A percentile compares a stretch with the other conserved stretches of the same genome.
phyloP scores from a whole-genome alignment of 2,888 invertebrate species.

The Nemapogon koenigi region DNA sequence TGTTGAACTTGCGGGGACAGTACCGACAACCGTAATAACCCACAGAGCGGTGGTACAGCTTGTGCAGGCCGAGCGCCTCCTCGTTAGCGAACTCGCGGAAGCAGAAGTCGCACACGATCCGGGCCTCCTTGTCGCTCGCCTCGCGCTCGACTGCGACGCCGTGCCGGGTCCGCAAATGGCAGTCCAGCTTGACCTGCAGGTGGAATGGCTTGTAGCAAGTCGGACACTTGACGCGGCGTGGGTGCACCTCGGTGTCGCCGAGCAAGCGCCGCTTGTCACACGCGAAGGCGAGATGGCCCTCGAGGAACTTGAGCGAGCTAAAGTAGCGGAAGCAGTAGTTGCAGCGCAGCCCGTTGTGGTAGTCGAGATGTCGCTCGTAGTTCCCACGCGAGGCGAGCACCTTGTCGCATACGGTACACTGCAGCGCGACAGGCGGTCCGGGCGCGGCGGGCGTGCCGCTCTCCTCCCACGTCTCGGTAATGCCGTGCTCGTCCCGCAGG shows the following conservation, averaged over 20 bases:
- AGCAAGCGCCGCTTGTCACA: slow-evolving; percentile 50
- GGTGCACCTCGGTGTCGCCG: slow-evolving; percentile 45
- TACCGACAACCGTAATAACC: slow-evolving; percentile 55
- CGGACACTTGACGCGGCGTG: slow-evolving; percentile 48
- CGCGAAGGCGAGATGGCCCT: slow-evolving; percentile 49
- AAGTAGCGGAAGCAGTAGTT: slow-evolving; percentile 59
- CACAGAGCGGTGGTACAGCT: slow-evolving; percentile 48
- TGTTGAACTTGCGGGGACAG: slow-evolving; percentile 58
- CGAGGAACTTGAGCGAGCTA: slow-evolving; percentile 43
- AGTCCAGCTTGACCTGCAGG: slow-evolving; percentile 53
- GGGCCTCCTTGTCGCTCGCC: slow-evolving; percentile 30
- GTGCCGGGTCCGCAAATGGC: slow-evolving; percentile 50
- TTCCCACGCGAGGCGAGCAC: slow-evolving; percentile 53
- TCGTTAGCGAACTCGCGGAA: slow-evolving; percentile 53
- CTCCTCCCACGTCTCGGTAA: slow-evolving; percentile 51
- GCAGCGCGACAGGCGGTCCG: slow-evolving; percentile 47
- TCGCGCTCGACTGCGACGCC: slow-evolving; percentile 31
- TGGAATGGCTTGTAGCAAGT: slow-evolving; percentile 58
- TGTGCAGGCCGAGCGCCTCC: slow-evolving; percentile 41
- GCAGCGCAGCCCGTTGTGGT: slow-evolving; percentile 53
- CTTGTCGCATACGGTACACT: slow-evolving; percentile 54
- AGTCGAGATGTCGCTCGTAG: slow-evolving; percentile 54
- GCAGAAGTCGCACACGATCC: slow-evolving; percentile 53
- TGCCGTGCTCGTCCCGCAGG: slow-evolving; percentile 40
- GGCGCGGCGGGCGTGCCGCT: slow-evolving; percentile 28